These are phyloP conservation scores for Toxotes jaculatrix DNA, from an alignment of 2,113 vertebrate species.

Conservation along the genomic window DNA sequence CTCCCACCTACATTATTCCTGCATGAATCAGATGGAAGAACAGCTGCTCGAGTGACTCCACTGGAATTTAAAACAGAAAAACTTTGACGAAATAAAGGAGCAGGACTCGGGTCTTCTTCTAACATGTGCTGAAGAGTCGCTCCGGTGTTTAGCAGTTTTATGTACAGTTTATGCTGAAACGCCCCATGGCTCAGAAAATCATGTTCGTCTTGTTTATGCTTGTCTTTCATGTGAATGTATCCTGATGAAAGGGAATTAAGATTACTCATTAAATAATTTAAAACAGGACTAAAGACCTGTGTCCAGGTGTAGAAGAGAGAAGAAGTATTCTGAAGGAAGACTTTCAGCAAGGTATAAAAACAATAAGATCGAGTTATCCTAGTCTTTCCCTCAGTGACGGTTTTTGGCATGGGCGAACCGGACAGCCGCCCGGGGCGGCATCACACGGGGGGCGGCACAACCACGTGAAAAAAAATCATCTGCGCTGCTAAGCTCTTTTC, in stretches of 20 bases:
- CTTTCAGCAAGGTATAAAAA: neutral
- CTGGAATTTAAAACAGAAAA: constrained; percentile 32
- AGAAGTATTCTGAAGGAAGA: neutral
- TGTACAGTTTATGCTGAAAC: neutral
- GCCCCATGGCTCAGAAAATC: neutral
- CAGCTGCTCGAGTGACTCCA: constrained; percentile 58
- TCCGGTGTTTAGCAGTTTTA: neutral
- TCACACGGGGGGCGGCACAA: too few species aligned
- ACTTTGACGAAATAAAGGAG: constrained; percentile 8
- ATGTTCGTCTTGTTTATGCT: too few species aligned
- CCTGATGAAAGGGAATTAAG: neutral
- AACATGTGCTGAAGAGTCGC: neutral
- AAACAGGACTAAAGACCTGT: neutral
- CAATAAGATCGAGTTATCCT: neutral
- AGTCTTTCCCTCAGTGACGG: too few species aligned
- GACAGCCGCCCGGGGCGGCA: too few species aligned
- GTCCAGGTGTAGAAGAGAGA: neutral
- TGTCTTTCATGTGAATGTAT: too few species aligned
- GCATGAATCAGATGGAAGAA: constrained; percentile 53
- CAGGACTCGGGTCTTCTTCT: neutral
- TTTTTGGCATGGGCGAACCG: too few species aligned
- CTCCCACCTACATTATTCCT: constrained; percentile 34
- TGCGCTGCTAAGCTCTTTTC: too few species aligned
- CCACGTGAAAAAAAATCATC: too few species aligned
- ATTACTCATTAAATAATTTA: neutral